phyloP scores from a whole-genome alignment of 2,113 vertebrate species.

The Chrysochloris asiatica region DNA sequence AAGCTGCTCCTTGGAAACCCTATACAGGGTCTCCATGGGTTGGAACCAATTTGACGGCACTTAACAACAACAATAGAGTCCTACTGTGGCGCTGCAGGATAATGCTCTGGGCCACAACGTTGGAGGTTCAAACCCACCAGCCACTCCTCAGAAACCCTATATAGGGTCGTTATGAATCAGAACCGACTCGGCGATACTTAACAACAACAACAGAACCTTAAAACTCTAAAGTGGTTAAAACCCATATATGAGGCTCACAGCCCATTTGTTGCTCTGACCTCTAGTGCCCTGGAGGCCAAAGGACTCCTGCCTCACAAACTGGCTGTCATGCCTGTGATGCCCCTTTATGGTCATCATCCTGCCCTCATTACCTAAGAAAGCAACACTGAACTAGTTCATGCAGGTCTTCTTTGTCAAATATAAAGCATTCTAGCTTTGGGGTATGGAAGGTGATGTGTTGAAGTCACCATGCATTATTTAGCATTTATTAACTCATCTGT shows the following conservation, averaged over 20 bases:
- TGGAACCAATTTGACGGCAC: no score
- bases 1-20: no score
- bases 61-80: no score
- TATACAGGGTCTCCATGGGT: no score
- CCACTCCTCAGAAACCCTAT: no score
- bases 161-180: no score
- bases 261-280: neutral
- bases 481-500: neutral
- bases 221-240: neutral
- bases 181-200: no score
- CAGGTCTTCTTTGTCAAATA: neutral
- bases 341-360: neutral
- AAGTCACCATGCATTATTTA: neutral
- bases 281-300: neutral
- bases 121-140: no score
- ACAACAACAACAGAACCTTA: no score
- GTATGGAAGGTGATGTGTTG: neutral
- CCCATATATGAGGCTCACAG: fast-evolving
- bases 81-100: no score
- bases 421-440: neutral
- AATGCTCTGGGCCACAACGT: no score
- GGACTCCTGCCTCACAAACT: neutral
- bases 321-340: neutral
- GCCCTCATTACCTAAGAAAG: neutral
- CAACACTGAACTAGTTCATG: neutral